Percentiles rank a stretch among this genome's conserved stretches.
These are phyloP conservation scores for Ceratitis capitata DNA, from an alignment of 1,140 invertebrate species.

Conservation along the genomic window DNA sequence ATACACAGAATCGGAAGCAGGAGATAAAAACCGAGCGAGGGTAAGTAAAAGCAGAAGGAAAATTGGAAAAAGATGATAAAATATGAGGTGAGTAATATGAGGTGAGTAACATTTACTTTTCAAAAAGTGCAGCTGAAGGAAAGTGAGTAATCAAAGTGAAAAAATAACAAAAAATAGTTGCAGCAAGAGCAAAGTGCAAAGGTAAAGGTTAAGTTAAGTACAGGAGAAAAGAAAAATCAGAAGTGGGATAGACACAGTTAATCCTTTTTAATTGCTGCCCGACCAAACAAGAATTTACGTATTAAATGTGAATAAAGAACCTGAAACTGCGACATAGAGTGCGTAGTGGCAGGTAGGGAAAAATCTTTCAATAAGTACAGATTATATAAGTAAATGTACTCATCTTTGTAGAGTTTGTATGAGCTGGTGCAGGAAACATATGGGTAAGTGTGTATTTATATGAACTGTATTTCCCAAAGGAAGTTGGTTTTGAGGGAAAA, in stretches of 20 bases:
- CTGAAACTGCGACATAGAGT: background rate
- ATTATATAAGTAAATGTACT: background rate
- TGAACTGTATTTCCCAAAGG: background rate
- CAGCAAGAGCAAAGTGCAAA: background rate
- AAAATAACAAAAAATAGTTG: background rate
- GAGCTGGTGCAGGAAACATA: no score
- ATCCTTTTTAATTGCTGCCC: constrained; percentile 19
- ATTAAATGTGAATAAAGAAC: background rate
- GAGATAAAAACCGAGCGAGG: background rate
- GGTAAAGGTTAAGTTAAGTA: background rate
- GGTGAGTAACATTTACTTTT: no score
- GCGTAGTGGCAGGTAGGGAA: background rate
- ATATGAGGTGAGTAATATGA: background rate
- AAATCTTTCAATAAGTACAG: background rate
- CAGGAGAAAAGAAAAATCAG: background rate
- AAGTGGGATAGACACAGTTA: background rate
- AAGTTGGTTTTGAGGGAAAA: background rate
- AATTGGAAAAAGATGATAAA: background rate
- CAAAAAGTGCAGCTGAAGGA: background rate
- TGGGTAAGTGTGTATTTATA: no score
- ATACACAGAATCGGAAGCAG: background rate
- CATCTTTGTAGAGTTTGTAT: background rate
- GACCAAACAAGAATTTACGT: background rate
- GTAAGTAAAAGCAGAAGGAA: background rate
- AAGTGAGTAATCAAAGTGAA: background rate